Evolutionary conservation across 1,140 invertebrate genomes (phyloP).

Genomic region (Zaprionus gabonicus): DNA sequence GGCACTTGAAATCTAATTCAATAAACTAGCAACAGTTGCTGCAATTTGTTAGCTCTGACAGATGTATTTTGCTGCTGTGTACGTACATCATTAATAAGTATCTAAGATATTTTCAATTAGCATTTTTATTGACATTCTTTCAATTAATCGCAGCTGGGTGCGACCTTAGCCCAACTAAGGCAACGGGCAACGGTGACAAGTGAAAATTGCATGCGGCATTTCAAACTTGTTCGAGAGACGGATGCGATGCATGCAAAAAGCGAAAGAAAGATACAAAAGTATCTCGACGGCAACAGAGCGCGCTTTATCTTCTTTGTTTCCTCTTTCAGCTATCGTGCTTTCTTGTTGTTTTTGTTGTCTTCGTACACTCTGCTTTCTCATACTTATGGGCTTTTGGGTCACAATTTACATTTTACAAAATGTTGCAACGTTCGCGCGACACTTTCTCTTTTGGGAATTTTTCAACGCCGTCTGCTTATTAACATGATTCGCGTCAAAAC

Average conservation of each 20-base stretch:
- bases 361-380: slow-evolving; percentile 37
- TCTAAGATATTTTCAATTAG: not conserved
- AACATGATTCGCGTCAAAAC: slow-evolving; percentile 38
- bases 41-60: not conserved
- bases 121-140: slow-evolving; percentile 23
- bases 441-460: slow-evolving; percentile 51
- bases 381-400: slow-evolving; percentile 42
- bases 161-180: slow-evolving; percentile 24
- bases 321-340: slow-evolving; percentile 26
- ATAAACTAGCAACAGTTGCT: not conserved
- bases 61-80: no score
- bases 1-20: slow-evolving; percentile 1
- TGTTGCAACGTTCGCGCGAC: slow-evolving; percentile 50
- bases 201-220: slow-evolving; percentile 19
- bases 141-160: slow-evolving; percentile 11
- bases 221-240: slow-evolving; percentile 27
- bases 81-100: not conserved
- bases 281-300: slow-evolving; percentile 24
- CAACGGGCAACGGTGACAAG: slow-evolving; percentile 6
- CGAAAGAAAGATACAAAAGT: slow-evolving; percentile 41
- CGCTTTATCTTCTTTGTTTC: slow-evolving; percentile 20
- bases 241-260: slow-evolving; percentile 23
- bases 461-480: slow-evolving; percentile 21
- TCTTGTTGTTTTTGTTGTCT: slow-evolving; percentile 9
- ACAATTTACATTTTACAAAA: slow-evolving; percentile 57